Evolutionary conservation across 64 coral and sea anemone genomes (phyloP).

Genomic region (Stichodactyla helianthus): DNA sequence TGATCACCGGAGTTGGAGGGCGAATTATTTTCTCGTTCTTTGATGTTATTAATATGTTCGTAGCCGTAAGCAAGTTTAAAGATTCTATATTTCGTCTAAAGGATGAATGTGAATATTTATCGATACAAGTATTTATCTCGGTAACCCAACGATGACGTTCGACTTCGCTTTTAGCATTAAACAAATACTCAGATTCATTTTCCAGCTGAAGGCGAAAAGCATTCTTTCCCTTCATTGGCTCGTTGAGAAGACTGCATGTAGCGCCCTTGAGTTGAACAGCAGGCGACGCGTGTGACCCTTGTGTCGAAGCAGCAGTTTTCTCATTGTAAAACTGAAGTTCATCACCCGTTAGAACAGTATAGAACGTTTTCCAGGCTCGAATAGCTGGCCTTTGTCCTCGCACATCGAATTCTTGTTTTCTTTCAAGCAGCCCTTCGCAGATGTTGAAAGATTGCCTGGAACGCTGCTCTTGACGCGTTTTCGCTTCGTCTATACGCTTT

Average conservation of each 20-base stretch:
- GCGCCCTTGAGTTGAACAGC: slow-evolving; percentile 48
- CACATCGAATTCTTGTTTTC: slow-evolving; percentile 77
- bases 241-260: slow-evolving; percentile 40
- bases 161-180: slow-evolving; percentile 45
- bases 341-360: slow-evolving; percentile 46
- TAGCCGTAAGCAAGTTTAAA: background rate
- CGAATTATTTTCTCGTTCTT: background rate
- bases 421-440: slow-evolving; percentile 66
- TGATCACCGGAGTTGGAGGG: slow-evolving; percentile 57
- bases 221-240: slow-evolving; percentile 48
- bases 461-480: slow-evolving; percentile 15
- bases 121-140: slow-evolving; percentile 30
- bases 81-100: background rate
- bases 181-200: slow-evolving; percentile 70
- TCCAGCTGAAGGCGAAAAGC: slow-evolving; percentile 61
- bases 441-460: background rate
- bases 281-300: slow-evolving; percentile 42
- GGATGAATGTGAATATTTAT: background rate
- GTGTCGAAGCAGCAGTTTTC: slow-evolving; percentile 45
- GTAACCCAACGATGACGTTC: slow-evolving; percentile 57
- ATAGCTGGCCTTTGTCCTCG: slow-evolving; percentile 49
- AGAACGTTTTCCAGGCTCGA: slow-evolving; percentile 78
- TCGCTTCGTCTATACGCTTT: slow-evolving; percentile 29
- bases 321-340: slow-evolving; percentile 75
- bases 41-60: background rate